A percentile compares a stretch with the other conserved stretches of the same genome.
Evolutionary conservation across 2,113 vertebrate species (phyloP).

Genomic region (Sphyrna mokarran): DNA sequence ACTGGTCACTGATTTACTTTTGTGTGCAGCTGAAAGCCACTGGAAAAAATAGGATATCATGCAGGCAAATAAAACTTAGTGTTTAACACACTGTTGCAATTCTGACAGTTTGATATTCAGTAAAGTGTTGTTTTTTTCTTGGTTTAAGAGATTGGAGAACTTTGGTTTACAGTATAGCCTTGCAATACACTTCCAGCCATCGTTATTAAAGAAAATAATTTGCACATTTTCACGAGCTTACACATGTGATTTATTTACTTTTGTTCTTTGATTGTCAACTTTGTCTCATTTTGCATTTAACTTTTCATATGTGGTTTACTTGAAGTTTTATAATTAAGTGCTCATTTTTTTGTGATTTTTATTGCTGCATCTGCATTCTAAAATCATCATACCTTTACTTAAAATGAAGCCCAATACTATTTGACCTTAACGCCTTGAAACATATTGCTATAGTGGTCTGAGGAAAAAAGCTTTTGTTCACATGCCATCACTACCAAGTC

Average conservation of each 20-base stretch:
- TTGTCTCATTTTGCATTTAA: neutral
- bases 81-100: neutral
- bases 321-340: neutral
- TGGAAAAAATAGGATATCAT: neutral
- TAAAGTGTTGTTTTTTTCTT: neutral
- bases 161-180: neutral
- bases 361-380: neutral
- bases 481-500: slow-evolving; percentile 87
- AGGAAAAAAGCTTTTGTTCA: slow-evolving; percentile 94
- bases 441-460: slow-evolving; percentile 97
- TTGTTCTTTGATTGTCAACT: neutral
- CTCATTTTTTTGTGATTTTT: neutral
- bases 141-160: neutral
- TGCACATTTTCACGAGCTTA: neutral
- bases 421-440: slow-evolving; percentile 73
- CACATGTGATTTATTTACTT: neutral
- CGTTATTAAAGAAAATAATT: neutral
- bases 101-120: neutral
- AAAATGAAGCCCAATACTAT: neutral
- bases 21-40: neutral
- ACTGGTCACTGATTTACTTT: neutral
- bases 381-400: neutral
- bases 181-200: neutral
- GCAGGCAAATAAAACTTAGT: neutral
- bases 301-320: neutral